Base-by-base conservation (phyloP, 53 echinoderm and acorn worm species). In the Patiria pectinifera region DNA sequence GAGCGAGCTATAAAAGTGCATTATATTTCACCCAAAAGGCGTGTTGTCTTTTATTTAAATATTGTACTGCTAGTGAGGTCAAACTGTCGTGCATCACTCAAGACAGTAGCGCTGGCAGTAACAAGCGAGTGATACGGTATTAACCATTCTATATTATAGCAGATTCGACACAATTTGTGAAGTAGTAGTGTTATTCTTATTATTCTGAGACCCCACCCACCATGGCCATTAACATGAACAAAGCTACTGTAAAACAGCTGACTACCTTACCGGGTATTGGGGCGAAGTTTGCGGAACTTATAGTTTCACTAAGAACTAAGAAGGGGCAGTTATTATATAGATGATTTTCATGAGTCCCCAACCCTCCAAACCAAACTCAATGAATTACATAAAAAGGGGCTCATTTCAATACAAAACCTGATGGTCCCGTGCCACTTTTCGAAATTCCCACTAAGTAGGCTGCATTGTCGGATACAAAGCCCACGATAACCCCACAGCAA, bases 331-430 rank as follows among this genome's bases (percentile, higher is more conserved):
- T 13, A 86, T 22, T n/a, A n/a, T 22, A 86, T 72, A 19, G 53
- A 86, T 22, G 86, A 86, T 48, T 86, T 86, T 46, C 86, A 72
- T 45, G 71, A 72, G 1, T 62, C 58, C 86, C 75, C 86, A n/a
- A 15, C 72, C 86, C 63, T 86, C 72, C 86, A 86, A 86, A 86
- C 74, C 48, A 86, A 86, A 86, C 86, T 86, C 60, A 86, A 86
- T 48, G 72, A 72, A 44, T 86, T 86, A 86, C 46, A 86, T 74
- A 74, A 86, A 15, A 86, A 86, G 22, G 75, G 86, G 2, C 53
- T 86, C 3, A 72, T 86, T 86, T 86, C 86, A 74, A 35, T 35
- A 35, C 35, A 35, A 9, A 23, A 86, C 12, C 24, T 86, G 5
- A 86, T 86, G 35, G 35, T 35, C 35, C 35, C 1, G 35, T 1